Base-by-base conservation (phyloP, 2,888 invertebrate species). In the Tachina grossa region DNA sequence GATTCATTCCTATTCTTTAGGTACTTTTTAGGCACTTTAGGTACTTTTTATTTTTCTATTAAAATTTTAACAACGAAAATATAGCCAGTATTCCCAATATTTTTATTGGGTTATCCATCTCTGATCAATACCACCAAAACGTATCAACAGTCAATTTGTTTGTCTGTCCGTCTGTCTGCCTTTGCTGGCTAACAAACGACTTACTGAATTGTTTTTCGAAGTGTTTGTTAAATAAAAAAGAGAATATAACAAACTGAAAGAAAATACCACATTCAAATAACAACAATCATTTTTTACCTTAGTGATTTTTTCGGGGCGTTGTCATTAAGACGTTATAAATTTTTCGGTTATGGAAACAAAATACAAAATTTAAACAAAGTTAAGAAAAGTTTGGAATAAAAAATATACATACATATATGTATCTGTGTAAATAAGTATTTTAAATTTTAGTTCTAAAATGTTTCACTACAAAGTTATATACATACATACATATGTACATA, bases 281-380 rank as follows among this genome's bases (percentile, higher is more conserved):
- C 71, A 76, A 80, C 47, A 79, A 79, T 55, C 53, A 68, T 78
- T 83, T 78, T n/a, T 45, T 69, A 75, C 68, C 69, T 79, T 65
- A 74, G 75, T 75, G 75, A 75, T 66, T 72, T 87, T 87, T 87
- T 87, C 43, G 85, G 87, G 87, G 87, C 87, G 85, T 87, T 85
- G 87, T 81, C 87, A 75, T 63, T 72, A 80, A 68, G 49, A 61
- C 75, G 77, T 76, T 80, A 53, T 8, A 59, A 66, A 39, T n/a
- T 59, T 59, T 71, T 80, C 57, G 57, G 65, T 61, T 72, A 51
- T 31, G 57, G 63, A 49, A 77, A 63, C n/a, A 63, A 47, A 63
- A 66, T 57, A 22, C 61, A 41, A 51, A 63, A 41, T 63, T 63
- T 65, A 65, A 49, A 9, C n/a, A 65, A 65, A 55, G 57, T 41